Base-by-base conservation (phyloP, 2,888 invertebrate species). In the Sympetrum striolatum region DNA sequence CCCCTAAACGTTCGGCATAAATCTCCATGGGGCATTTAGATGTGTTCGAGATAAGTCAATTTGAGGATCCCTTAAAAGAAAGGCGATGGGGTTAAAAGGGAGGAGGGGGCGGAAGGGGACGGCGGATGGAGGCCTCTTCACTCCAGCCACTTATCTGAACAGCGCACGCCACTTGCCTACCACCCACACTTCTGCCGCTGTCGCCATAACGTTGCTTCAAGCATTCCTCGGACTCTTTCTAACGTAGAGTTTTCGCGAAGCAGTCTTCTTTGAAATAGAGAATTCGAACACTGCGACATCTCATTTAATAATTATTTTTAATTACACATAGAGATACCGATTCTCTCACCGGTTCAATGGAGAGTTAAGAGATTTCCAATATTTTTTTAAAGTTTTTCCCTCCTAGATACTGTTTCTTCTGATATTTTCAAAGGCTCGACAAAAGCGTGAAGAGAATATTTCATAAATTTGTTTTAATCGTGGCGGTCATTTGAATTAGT, bases 1-100 rank as follows among this genome's bases (percentile, higher is more conserved):
- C 22, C 31, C 73, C 73, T 31, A 31, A 73, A 73, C 73, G 73
- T 14, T 10, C 22, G 37, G 37, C 86, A 86, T 86, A 86, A 86
- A 86, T 86, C 64, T 58, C 53, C 37, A 15, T 22, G 12, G 81
- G 35, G 22, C 82, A 60, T 64, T 86, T 86, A 86, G 86, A 86
- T 86, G 86, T 60, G 60, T 86, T 86, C 60, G 60, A 60, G 86
- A 86, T 86, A 86, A 86, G 86, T 60, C 58, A 64, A 86, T 86
- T 86, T 37, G 86, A 37, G 37, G n/a, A n/a, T 8, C 82, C 82
- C 82, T 58, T 35, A 53, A 73, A 73, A 73, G 31, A 14, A 31
- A 73, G 31, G 31, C 10, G 31, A 31, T 31, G 31, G 73, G 73
- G 73, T 31, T 73, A 15, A 73, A 31, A 73, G 31, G 35, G 58